Base-by-base conservation (phyloP, 2,797 vertebrate genomes). In the Tamandua tetradactyla region DNA sequence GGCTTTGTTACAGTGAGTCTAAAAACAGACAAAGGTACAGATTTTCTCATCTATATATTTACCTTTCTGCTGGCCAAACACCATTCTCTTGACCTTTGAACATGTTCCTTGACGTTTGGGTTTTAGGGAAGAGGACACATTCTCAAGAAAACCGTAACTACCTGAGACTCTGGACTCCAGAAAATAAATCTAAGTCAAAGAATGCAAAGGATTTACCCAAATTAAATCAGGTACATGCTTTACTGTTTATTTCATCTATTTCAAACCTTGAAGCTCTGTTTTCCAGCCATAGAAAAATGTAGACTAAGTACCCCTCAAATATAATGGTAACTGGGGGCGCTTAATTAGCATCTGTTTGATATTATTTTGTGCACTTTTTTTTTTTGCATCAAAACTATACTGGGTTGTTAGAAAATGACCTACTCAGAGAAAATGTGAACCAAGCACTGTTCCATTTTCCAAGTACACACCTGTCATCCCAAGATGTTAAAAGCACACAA, bases 1-100 rank as follows among this genome's bases (percentile, higher is more conserved):
- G 99, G 99, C 59, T 99, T 99, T 93, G 99, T 99, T 90, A 98
- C 99, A 79, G 99, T 99, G 96, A 99, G 99, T 69, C 99, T 99
- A 94, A 99, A 99, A 98, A 99, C 98, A 5, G 99, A 99, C 95
- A 99, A 98, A 99, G 99, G 99, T 99, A 97, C 86, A 87, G 15
- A 27, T 22, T 22, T 49, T 64, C 10, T 18, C 89, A 69, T 90
- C 49, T 27, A 3, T 71, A 59, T n/a, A 57, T 81, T 72, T 23
- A 27, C 62, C 79, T 27, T 8, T 61, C 90, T 90, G 68, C 59
- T 35, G 7, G 14, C 55, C 57, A 75, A 61, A 57, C 52, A 3
- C 89, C 61, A 47, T 30, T 44, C 59, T 94, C 42, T 42, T 66
- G 49, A n/a, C 37, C 35, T 55, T 17, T 30, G 12, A 69, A 20